These are phyloP conservation scores for Elaphurus davidianus DNA, from an alignment of 2,113 vertebrate species.

Conservation along the genomic window DNA sequence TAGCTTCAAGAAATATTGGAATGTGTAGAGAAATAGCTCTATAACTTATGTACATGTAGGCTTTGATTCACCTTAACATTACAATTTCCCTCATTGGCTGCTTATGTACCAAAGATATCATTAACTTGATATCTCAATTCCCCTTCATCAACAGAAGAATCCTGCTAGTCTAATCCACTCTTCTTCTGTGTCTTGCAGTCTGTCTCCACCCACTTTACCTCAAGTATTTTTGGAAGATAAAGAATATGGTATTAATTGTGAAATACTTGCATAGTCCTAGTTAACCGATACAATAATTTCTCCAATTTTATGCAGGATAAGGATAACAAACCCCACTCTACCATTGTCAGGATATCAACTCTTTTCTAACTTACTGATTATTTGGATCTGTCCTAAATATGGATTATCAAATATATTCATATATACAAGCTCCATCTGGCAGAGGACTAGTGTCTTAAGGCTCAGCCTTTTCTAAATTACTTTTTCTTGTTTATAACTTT, in stretches of 20 bases:
- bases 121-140: background rate
- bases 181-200: background rate
- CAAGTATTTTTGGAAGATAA: background rate
- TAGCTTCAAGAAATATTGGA: background rate
- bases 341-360: background rate
- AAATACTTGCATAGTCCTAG: background rate
- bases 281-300: background rate
- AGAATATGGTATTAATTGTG: background rate
- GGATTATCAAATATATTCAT: background rate
- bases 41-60: background rate
- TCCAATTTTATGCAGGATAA: background rate
- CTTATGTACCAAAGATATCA: background rate
- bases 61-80: background rate
- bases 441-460: background rate
- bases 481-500: background rate
- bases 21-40: background rate
- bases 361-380: background rate
- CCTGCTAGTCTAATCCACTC: background rate
- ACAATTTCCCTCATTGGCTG: background rate
- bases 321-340: background rate
- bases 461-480: background rate
- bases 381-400: background rate
- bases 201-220: background rate
- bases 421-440: background rate
- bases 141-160: background rate